These are phyloP conservation scores for Pterocles burchelli DNA, from an alignment of 2,113 vertebrate genomes.

Conservation along the genomic window DNA sequence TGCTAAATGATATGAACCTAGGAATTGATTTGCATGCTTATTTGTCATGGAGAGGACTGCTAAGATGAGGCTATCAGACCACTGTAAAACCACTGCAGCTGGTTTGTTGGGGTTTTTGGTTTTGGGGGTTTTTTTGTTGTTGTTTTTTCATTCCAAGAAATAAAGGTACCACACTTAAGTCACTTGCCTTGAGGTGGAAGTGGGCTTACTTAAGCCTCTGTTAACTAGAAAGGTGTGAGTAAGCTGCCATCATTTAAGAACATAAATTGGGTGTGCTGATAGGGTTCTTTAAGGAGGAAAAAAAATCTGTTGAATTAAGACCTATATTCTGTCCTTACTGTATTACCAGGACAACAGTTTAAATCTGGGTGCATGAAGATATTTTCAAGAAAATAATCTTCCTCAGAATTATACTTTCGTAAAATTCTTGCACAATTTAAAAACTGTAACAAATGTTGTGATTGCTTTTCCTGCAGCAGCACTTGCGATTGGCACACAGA, in stretches of 20 bases:
- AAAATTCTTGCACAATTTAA: neutral
- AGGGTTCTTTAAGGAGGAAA: neutral
- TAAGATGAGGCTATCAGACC: neutral
- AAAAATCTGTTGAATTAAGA: neutral
- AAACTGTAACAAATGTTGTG: neutral
- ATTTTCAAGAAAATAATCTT: neutral
- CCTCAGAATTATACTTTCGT: neutral
- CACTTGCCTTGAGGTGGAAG: neutral
- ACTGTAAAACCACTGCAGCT: neutral
- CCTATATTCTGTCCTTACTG: neutral
- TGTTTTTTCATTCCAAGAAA: neutral
- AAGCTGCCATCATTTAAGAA: neutral
- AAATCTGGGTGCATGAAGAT: neutral
- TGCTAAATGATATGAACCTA: neutral
- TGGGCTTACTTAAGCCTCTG: neutral
- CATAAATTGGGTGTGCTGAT: neutral
- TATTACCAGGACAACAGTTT: neutral
- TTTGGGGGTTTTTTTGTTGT: neutral
- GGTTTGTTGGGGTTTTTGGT: neutral
- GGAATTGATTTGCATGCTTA: neutral
- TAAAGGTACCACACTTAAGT: neutral
- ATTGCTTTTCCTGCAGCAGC: neutral
- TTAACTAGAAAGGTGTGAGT: neutral
- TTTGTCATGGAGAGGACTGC: neutral
- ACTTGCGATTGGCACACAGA: neutral